Evolutionary conservation across 1,140 invertebrate genomes (phyloP), one percentile per base, ranked within the genome.

Genomic region (Brachionus koreanus): DNA sequence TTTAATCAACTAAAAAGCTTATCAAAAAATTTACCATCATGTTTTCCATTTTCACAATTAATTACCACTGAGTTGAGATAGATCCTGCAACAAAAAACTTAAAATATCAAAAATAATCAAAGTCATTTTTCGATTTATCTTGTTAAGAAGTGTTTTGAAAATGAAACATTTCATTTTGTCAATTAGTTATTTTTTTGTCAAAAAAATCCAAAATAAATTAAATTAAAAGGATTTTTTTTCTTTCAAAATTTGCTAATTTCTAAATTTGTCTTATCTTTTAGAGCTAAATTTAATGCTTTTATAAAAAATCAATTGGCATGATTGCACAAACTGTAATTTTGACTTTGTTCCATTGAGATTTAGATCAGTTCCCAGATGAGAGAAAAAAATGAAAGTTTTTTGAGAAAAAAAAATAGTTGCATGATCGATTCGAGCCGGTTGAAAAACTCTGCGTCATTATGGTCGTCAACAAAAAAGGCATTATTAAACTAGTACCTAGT

Each of bases 1-100:
- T 57, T 57, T 57, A 57, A 57, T 57, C 49, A 57, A 57, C 49
- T 57, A 57, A 57, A 57, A 57, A 57, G 49, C 49, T 25, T 57
- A 57, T 57, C n/a, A 12, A 12, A 46, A 46, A 46, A 46, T 46
- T 2, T 46, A 46, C 12, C 43, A n/a, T 7, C 12, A 57, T 7
- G 19, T 19, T 6, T 52, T n/a, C n/a, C n/a, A 57, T 57, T 57
- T 57, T 57, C 49, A 57, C 9, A 57, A 57, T 25, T 57, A 57
- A 57, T 57, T 57, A 25, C 16, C 16, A 57, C 19, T 5, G 0
- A 57, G 6, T 19, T 57, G 0, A 57, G 6, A 7, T 57, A 57
- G 49, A 57, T 57, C 19, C 49, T 52, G n/a, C 19, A 52, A 52
- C 29, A 29, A 29, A 29, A n/a, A 29, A 29, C 29, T 29, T 29